Base-by-base conservation (phyloP, 1,140 invertebrate species). In the Pogonognathellus flavescens region DNA sequence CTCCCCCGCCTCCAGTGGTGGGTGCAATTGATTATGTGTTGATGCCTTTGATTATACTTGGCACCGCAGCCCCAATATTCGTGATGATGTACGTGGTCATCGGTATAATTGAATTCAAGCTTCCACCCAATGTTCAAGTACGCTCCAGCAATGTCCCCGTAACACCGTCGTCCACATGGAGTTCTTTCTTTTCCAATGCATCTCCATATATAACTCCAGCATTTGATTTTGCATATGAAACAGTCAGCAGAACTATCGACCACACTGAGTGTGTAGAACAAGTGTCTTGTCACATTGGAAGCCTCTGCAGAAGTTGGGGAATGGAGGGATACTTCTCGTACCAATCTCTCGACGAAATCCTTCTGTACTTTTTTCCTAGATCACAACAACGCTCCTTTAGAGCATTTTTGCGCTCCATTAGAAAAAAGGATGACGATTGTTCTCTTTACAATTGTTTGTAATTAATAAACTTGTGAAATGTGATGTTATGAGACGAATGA, bases 21-120 rank as follows among this genome's bases (percentile, higher is more conserved):
- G 80, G 80, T 25, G 80, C 80, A 57, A 81, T 81, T 55, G 80
- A 81, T 22, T 81, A 81, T 25, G 80, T 81, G 8, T 18, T 81
- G 4, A 53, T 81, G 50, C 80, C 80, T 57, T 20, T 81, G 18
- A 55, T 81, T 5, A 55, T 81, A 13, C 18, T 81, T 16, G 80
- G 52, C 0, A 18, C 18, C 3, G 50, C 80, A 16, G 80, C 80
- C 18, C 80, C 80, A 14, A 81, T 81, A 22, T 81, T 81, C 22
- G 80, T 81, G 22, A 16, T 81, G 5, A 81, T 81, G 80, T 81
- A 81, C 52, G 52, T 81, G 0, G 80, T 81, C 11, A 81, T 81
- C 50, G 80, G 80, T 1, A 20, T 18, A 6, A 81, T 81, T 25
- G 80, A 81, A 13, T 55, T 53, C 22, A 81, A 81, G 22, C 16